Percentiles rank a stretch among this genome's conserved stretches.
These are phyloP conservation scores for Petrophora chlorosata DNA, from an alignment of 2,888 invertebrate genomes.

Conservation along the genomic window DNA sequence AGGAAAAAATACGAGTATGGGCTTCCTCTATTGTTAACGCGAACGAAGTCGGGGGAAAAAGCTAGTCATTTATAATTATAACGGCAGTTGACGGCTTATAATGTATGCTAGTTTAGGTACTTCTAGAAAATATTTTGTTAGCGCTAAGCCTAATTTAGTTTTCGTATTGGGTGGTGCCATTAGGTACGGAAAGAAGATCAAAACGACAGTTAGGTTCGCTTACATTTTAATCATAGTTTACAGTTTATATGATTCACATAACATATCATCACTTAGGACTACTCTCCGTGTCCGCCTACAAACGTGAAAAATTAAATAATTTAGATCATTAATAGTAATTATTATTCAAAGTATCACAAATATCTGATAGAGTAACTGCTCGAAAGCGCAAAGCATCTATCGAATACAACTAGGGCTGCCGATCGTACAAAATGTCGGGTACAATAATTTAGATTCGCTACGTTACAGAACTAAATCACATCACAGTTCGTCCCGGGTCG, in stretches of 20 bases:
- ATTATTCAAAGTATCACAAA: slow-evolving; percentile 83
- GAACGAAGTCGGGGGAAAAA: too few species aligned
- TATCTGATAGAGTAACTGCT: slow-evolving; percentile 78
- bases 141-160: too few species aligned
- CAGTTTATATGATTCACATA: slow-evolving; percentile 71
- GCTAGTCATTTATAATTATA: too few species aligned
- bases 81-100: too few species aligned
- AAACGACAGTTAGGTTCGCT: slow-evolving; percentile 60
- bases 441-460: slow-evolving; percentile 36
- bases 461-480: slow-evolving; percentile 44
- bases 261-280: slow-evolving; percentile 69
- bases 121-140: too few species aligned
- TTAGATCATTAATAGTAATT: slow-evolving; percentile 80
- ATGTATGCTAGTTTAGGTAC: too few species aligned
- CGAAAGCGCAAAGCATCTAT: slow-evolving; percentile 77
- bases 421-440: slow-evolving; percentile 34
- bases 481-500: slow-evolving; percentile 46
- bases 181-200: slow-evolving; percentile 21
- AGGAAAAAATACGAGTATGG: too few species aligned
- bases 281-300: slow-evolving; percentile 75
- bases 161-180: background rate
- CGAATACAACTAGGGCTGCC: slow-evolving; percentile 50
- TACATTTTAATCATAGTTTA: slow-evolving; percentile 77
- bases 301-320: slow-evolving; percentile 83
- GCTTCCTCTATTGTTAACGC: too few species aligned